These are phyloP conservation scores for Blastobasis adustella DNA, from an alignment of 2,888 invertebrate genomes.

Conservation along the genomic window DNA sequence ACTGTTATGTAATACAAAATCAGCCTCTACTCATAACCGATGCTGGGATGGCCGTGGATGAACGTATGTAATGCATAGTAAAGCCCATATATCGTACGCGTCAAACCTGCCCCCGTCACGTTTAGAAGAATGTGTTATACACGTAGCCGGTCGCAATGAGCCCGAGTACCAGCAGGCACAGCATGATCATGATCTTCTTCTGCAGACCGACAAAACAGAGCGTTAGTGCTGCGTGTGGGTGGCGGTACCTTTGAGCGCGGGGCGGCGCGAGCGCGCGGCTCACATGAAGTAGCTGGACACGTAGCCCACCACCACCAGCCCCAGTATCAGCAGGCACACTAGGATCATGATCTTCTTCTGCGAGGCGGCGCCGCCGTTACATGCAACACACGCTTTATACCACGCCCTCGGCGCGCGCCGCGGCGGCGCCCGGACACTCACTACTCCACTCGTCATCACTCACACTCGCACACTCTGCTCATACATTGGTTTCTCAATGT, in stretches of 20 bases:
- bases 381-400: slow-evolving; percentile 70
- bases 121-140: slow-evolving; percentile 72
- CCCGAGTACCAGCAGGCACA: slow-evolving; percentile 88
- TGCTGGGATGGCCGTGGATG: background rate
- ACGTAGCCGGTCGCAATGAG: slow-evolving; percentile 77
- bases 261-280: slow-evolving; percentile 39
- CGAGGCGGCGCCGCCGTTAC: slow-evolving; percentile 46
- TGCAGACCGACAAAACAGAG: slow-evolving; percentile 77
- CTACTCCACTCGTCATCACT: too few species aligned
- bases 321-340: slow-evolving; percentile 90
- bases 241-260: slow-evolving; percentile 61
- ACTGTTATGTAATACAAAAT: background rate
- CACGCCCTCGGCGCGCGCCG: slow-evolving; percentile 28
- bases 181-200: slow-evolving; percentile 96
- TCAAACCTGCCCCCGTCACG: slow-evolving; percentile 67
- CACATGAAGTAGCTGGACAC: slow-evolving; percentile 77
- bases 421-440: background rate
- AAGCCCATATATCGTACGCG: slow-evolving; percentile 42
- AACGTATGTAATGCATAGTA: too few species aligned
- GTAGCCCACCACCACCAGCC: slow-evolving; percentile 85
- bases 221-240: slow-evolving; percentile 37
- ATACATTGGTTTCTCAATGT: too few species aligned
- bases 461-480: too few species aligned
- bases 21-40: slow-evolving; percentile 1
- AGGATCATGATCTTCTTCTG: slow-evolving; percentile 95